A percentile compares a stretch with the other conserved stretches of the same genome.
Conservation (phyloP, 2,113 vertebrate genomes). For the Acrocephalus kingi region DNA sequence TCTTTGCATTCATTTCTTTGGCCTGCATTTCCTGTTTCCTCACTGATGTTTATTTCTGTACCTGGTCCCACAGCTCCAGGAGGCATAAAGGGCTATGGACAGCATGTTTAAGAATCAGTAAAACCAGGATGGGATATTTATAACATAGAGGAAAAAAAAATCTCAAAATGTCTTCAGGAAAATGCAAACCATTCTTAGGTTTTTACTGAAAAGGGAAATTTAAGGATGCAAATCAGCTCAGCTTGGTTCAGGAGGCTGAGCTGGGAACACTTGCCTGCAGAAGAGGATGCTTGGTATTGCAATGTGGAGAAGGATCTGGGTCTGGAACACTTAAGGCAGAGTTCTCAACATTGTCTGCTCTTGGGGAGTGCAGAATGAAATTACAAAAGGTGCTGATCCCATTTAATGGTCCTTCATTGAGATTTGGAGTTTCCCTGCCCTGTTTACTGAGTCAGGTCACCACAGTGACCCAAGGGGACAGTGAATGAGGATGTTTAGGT, state of each 20-base stretch:
- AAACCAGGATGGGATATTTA: not conserved
- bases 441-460: not conserved
- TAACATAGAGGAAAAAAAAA: not conserved
- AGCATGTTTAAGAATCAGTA: not conserved
- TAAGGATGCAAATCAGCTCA: not conserved
- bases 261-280: not conserved
- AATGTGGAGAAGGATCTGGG: fast-evolving
- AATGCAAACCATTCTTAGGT: not conserved
- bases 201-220: not conserved
- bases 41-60: not conserved
- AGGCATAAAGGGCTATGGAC: not conserved
- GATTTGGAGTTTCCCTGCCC: not conserved
- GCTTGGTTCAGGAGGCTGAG: not conserved
- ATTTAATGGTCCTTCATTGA: not conserved
- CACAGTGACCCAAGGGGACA: not conserved
- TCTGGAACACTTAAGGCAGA: not conserved
- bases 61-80: not conserved
- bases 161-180: not conserved
- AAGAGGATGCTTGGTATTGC: not conserved
- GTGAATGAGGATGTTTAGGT: not conserved
- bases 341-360: not conserved
- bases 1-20: not conserved
- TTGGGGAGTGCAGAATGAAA: not conserved
- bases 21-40: not conserved
- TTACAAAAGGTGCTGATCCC: not conserved